phyloP scores from a whole-genome alignment of 2,113 vertebrate species.

The Plecturocebus donacophilus region DNA sequence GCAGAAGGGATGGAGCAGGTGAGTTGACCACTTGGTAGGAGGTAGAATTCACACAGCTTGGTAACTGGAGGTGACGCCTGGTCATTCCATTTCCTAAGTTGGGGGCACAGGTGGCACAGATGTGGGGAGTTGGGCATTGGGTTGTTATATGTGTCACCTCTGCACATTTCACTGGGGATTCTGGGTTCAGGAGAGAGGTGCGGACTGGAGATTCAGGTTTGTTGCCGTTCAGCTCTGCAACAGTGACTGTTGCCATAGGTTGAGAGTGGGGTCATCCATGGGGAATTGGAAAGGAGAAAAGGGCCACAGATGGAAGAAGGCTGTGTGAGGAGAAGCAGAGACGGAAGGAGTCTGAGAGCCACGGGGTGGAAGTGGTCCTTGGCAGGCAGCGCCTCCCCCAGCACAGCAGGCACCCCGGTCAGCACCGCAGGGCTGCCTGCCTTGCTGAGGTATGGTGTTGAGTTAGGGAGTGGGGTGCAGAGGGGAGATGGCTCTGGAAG shows the following conservation, averaged over 20 bases:
- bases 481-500: too few relatives aligned
- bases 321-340: background rate
- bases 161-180: background rate
- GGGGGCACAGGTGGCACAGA: too few relatives aligned
- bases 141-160: too few relatives aligned
- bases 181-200: background rate
- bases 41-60: background rate
- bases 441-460: background rate
- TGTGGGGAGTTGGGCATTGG: background rate
- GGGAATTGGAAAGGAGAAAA: background rate
- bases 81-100: background rate
- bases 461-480: background rate
- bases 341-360: background rate
- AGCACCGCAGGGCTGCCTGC: background rate
- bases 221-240: background rate
- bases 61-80: background rate
- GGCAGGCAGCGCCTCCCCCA: too few relatives aligned
- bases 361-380: background rate
- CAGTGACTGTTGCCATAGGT: background rate
- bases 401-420: background rate
- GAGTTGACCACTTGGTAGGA: background rate
- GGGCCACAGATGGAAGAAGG: background rate
- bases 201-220: background rate
- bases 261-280: background rate
- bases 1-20: background rate